Evolutionary conservation across 2,797 vertebrate genomes (phyloP), one percentile per base, ranked within the genome.

Genomic region (Pangasius larnaudii): DNA sequence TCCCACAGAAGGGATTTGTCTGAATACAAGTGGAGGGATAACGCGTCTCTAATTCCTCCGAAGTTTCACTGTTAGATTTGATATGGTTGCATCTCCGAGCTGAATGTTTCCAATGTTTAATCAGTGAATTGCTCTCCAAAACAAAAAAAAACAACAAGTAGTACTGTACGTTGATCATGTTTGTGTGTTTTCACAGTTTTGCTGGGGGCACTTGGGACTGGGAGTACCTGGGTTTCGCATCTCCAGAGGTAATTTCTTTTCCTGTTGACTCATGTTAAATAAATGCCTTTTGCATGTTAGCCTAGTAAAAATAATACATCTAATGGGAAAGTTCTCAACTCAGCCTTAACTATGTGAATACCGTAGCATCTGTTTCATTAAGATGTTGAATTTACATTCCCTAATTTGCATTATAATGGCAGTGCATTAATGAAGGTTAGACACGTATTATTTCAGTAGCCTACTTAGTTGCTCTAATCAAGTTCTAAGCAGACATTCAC

Each of bases 171-270:
- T 51, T 51, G 61, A 36, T 56, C 65, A 14, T 27, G 27, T 18
- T 18, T 72, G 18, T 74, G 84, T 10, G 56, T 3, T n/a, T 91
- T 96, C 4, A 85, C 94, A 99, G 99, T 95, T 99, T 99, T 95
- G 98, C 98, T 93, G 99, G 99, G 89, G 98, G 98, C 95, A 98
- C 98, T 0, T 99, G 99, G 99, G 98, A 99, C 96, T 99, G 99
- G 98, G 99, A 99, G 89, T 99, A 99, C 96, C 97, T 99, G 93
- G 98, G 99, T 95, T 99, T 99, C 94, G 97, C 98, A 92, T 99
- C 99, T 88, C 98, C 98, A 0, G 99, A 99, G 99, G 99, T 99
- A 98, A 95, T 16, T 13, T 39, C 84, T 90, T 18, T 69, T 14
- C 11, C 42, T 61, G 27, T 61, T 63, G 27, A 30, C 42, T 65